A percentile compares a stretch with the other conserved stretches of the same genome.
These are phyloP conservation scores for Papilio xuthus DNA, from an alignment of 1,140 invertebrate genomes.

Conservation along the genomic window DNA sequence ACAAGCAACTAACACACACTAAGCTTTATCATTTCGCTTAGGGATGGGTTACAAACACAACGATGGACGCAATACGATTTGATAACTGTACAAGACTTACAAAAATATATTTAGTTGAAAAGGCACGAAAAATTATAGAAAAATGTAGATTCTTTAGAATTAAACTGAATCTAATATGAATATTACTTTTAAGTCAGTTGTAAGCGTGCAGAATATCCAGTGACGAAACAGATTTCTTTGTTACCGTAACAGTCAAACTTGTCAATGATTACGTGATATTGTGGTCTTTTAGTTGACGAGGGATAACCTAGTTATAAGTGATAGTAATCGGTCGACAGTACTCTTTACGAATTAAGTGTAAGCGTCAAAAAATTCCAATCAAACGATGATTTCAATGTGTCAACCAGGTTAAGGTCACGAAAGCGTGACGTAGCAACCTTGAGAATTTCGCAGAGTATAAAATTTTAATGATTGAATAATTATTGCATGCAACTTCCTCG, in stretches of 20 bases:
- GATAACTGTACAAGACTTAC: not conserved
- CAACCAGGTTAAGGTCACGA: not conserved
- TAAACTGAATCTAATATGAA: no score
- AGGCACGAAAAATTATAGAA: not conserved
- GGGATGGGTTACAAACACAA: not conserved
- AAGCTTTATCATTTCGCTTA: constrained; percentile 24
- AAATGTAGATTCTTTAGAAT: not conserved
- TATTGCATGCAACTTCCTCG: constrained; percentile 47
- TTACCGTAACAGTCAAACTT: no score
- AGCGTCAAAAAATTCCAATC: not conserved
- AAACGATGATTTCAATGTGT: not conserved
- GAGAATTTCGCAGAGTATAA: not conserved
- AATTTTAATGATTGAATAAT: not conserved
- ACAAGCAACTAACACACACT: constrained; percentile 22
- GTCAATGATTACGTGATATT: no score
- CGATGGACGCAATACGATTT: constrained; percentile 1
- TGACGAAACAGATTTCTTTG: no score
- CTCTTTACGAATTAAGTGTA: not conserved
- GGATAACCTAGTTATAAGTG: no score
- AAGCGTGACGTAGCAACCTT: not conserved
- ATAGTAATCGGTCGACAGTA: no score
- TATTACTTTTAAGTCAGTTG: no score
- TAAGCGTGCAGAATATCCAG: no score
- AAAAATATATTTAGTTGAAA: not conserved
- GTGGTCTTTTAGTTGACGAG: no score